phyloP scores from a whole-genome alignment of 1,140 invertebrate genomes.

The Ips typographus region DNA sequence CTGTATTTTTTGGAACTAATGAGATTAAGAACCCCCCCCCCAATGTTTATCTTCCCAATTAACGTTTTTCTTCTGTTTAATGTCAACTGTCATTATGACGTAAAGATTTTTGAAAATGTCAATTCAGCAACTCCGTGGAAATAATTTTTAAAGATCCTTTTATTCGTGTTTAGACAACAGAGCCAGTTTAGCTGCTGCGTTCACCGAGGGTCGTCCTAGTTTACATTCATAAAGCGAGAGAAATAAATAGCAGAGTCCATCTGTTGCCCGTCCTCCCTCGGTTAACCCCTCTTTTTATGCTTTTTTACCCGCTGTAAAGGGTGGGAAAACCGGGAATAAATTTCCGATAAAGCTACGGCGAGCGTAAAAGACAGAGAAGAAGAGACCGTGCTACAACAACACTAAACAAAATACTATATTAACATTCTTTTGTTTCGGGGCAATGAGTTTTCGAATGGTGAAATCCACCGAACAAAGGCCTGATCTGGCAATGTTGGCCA shows the following conservation, averaged over 20 bases:
- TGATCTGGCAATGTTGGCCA: background rate
- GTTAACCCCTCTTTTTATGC: slow-evolving; percentile 24
- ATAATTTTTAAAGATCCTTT: too few species aligned
- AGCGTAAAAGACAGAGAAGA: too few species aligned
- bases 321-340: slow-evolving; percentile 15
- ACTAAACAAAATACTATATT: background rate
- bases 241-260: slow-evolving; percentile 22
- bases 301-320: slow-evolving; percentile 5
- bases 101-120: too few species aligned
- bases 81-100: too few species aligned
- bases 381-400: background rate
- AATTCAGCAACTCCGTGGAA: too few species aligned
- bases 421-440: too few species aligned
- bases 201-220: slow-evolving; percentile 4
- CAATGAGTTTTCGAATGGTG: too few species aligned
- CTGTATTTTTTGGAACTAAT: too few species aligned
- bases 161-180: slow-evolving; percentile 14
- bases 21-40: too few species aligned
- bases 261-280: slow-evolving; percentile 15
- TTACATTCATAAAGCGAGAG: slow-evolving; percentile 22
- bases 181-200: slow-evolving; percentile 2
- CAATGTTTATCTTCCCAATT: too few species aligned
- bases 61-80: too few species aligned
- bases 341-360: background rate
- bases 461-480: too few species aligned